Base-by-base conservation (phyloP, 2,888 invertebrate species). In the Chymomyza caudatula region DNA sequence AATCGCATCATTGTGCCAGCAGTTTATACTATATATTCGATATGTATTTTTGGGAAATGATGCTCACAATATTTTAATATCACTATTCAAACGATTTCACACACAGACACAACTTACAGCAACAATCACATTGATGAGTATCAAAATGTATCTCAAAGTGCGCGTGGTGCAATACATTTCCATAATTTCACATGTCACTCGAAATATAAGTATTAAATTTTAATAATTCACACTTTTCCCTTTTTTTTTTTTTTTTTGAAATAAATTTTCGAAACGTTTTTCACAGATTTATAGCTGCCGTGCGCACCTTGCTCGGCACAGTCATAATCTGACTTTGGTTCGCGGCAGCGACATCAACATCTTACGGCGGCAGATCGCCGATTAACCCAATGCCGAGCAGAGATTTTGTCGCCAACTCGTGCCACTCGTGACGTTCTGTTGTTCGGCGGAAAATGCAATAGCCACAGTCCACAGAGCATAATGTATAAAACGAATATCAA, bases 101-200 rank as follows among this genome's bases (percentile, higher is more conserved):
- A n/a, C n/a, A n/a, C n/a, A n/a, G n/a, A n/a, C n/a, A 53, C 17
- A 55, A 80, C 85, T 86, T 71, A 86, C 86, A 70, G 79, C 80
- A 69, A 74, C 77, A 59, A 86, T 69, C 47, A 81, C 43, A 71
- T 80, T 87, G 63, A 86, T 74, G 57, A 76, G 65, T 72, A 78
- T 81, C 61, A 87, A 67, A 56, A 77, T 65, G 62, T 79, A 75
- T 69, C 78, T 75, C 49, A 87, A 71, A 52, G 76, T 69, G 25
- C 80, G 77, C 51, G 76, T 77, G 20, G 76, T 77, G 65, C 85
- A 85, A 65, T 84, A 77, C 88, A 86, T 86, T 71, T 71, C 70
- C 29, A 17, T 8, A 15, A 15, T 25, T n/a, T 61, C 23, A 23
- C 23, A 85, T 74, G 56, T 61, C 63, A 63, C 55, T 19, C 57